Evolutionary conservation across 2,113 vertebrate genomes (phyloP), one percentile per base, ranked within the genome.

Genomic region (Corythaeola cristata): DNA sequence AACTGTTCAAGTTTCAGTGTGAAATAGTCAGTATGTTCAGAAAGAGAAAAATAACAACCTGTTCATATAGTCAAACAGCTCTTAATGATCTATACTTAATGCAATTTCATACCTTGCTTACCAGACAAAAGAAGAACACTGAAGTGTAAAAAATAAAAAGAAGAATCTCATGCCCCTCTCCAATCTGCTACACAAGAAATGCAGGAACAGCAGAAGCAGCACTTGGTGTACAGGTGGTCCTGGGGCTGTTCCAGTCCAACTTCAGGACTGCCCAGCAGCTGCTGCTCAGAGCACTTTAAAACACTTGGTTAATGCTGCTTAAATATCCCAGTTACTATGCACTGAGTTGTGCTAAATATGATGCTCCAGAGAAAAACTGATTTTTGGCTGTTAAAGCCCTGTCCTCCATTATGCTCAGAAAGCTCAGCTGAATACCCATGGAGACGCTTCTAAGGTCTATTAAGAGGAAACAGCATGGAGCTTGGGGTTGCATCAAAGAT

Each of bases 401-500:
- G 49, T 88, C 45, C 53, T 84, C 55, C 17, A 16, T 84, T 90
- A 71, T 44, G 50, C 85, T 93, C 74, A 79, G 74, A 88, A 90
- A 85, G 89, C 85, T 94, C 80, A 63, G 44, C 37, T 0, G 66
- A 82, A 85, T 95, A 96, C 85, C 93, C 71, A 59, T 1, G 1
- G 93, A 91, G 93, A 88, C 16, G n/a, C 41, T 95, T 88, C 88
- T 88, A 47, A 94, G 53, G 50, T 83, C 81, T 91, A 39, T 91
- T 91, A 96, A 76, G 85, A 88, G 69, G 32, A n/a, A 95, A 75
- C 96, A 96, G 96, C 94, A 62, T 91, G 93, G 39, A 94, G 53
- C 84, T 78, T 96, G 60, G 73, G 44, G 79, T 81, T 2, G 1
- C 85, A 95, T 94, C 89, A 94, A 88, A 96, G 78, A 89, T 67